Evolutionary conservation across 2,113 vertebrate genomes (phyloP).

Genomic region (Notechis scutatus): DNA sequence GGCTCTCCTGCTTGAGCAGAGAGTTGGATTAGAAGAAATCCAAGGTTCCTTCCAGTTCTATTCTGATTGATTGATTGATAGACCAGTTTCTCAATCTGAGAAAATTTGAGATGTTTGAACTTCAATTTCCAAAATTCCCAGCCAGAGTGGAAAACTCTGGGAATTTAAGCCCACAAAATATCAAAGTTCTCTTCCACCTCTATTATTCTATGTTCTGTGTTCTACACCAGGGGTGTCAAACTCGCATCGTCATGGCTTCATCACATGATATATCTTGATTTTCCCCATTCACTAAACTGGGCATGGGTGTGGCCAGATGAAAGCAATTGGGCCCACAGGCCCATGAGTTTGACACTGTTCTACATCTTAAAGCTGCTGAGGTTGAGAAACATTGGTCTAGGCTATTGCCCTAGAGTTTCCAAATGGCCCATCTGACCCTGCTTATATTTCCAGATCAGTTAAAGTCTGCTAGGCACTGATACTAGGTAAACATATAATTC

Average conservation of each 20-base stretch:
- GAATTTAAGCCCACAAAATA: background rate
- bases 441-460: background rate
- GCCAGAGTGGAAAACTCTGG: background rate
- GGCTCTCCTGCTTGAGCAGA: background rate
- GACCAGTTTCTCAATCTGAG: background rate
- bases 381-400: background rate
- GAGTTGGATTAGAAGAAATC: background rate
- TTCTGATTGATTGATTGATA: background rate
- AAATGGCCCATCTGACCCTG: background rate
- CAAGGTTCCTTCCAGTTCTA: background rate
- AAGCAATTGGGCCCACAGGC: too few species aligned
- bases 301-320: too few species aligned
- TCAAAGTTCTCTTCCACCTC: background rate
- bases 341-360: background rate
- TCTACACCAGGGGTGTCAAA: too few species aligned
- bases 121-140: background rate
- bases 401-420: background rate
- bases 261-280: too few species aligned
- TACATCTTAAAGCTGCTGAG: background rate
- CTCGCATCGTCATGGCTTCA: rapidly evolving
- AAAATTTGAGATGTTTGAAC: background rate
- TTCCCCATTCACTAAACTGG: too few species aligned
- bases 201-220: background rate
- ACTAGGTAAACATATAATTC: background rate
- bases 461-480: background rate